Evolutionary conservation across 2,888 invertebrate species (phyloP), one percentile per base, ranked within the genome.

Genomic region (Eretmocerus hayati): DNA sequence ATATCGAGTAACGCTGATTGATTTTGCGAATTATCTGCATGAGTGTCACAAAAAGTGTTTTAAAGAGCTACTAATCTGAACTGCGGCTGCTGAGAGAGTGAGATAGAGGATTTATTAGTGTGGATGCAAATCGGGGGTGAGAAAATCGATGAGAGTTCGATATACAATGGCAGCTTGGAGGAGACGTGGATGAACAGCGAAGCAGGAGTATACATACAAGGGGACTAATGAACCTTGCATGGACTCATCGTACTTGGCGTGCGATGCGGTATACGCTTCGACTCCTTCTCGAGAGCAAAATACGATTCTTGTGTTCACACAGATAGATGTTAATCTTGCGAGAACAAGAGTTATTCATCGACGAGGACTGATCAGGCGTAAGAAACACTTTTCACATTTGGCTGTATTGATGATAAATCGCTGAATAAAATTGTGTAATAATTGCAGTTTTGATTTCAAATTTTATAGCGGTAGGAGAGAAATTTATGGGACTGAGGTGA

Each of bases 281-380:
- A n/a, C n/a, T n/a, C n/a, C 26, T 6, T 26, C 26, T 26, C 26
- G 11, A 6, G 8, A 26, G 8, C 26, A 26, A 11, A 6, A 26
- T 11, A 11, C 8, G 8, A 26, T 26, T 6, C 26, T 26, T 11
- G 26, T 9, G 1, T 26, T 26, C 26, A 26, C 26, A 11, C 26
- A 33, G 47, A 26, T 36, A 59, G 61, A 65, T 64, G 64, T 67
- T 65, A 64, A 66, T 67, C 64, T 63, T 38, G 42, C 59, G 61
- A 60, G 57, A 63, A 63, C 62, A 61, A 62, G 63, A 63, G 59
- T 57, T 55, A 65, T 66, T 67, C 65, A 67, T 67, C 65, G 65
- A 60, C 60, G n/a, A n/a, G n/a, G n/a, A n/a, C n/a, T n/a, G n/a
- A n/a, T n/a, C n/a, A n/a, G n/a, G n/a, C n/a, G n/a, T n/a, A n/a